Conservation (phyloP, 2,113 vertebrate species). For the Ploceus nigricollis region DNA sequence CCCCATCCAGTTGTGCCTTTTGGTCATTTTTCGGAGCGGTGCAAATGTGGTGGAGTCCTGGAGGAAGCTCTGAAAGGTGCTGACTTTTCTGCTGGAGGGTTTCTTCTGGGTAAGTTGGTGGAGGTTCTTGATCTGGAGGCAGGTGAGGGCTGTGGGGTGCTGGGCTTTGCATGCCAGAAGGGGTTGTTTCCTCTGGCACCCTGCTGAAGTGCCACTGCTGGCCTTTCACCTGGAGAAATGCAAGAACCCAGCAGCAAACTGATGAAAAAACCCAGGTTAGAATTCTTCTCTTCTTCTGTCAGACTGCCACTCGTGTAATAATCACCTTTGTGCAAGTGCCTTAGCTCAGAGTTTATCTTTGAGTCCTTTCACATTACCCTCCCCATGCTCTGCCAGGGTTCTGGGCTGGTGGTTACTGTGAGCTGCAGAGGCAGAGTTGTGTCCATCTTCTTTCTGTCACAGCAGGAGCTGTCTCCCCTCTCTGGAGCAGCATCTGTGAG, state of each 20-base stretch:
- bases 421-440: background rate
- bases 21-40: fast-evolving
- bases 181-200: background rate
- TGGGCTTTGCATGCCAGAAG: background rate
- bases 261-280: background rate
- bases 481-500: background rate
- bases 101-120: background rate
- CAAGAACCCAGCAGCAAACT: background rate
- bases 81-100: background rate
- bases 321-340: fast-evolving
- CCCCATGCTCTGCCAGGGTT: background rate
- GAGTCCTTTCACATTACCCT: fast-evolving
- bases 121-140: background rate
- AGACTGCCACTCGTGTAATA: background rate
- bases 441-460: background rate
- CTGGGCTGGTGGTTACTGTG: fast-evolving
- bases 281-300: background rate
- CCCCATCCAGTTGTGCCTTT: background rate
- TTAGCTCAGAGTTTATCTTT: background rate
- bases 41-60: fast-evolving
- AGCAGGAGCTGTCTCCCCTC: background rate
- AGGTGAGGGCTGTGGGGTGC: background rate
- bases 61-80: background rate
- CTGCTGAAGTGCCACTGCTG: background rate
- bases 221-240: background rate